Conservation (phyloP, 2,888 invertebrate genomes). For the Mycogona germanica region DNA sequence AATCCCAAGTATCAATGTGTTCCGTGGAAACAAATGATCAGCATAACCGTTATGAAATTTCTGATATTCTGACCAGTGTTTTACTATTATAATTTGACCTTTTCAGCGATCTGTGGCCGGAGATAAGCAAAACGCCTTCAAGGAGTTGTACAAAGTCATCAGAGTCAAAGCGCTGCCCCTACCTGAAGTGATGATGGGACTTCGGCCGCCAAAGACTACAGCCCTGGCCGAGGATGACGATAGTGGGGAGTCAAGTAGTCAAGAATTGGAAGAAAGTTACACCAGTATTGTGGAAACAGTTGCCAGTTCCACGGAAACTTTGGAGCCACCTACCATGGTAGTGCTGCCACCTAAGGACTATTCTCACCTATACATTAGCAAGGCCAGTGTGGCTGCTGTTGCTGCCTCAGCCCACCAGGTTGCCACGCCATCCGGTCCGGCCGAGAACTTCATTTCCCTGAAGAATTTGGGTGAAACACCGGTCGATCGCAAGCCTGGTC, state of each 20-base stretch:
- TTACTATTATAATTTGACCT: background rate
- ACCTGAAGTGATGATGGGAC: background rate
- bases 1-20: too few relatives aligned
- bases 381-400: background rate
- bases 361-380: slow-evolving; percentile 7
- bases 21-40: too few relatives aligned
- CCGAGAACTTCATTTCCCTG: background rate
- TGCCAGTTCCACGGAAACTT: background rate
- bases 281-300: background rate
- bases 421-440: too few relatives aligned
- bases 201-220: background rate
- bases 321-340: background rate
- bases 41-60: too few relatives aligned
- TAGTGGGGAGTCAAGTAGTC: too few relatives aligned
- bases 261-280: too few relatives aligned
- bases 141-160: slow-evolving; percentile 5
- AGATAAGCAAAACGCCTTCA: background rate
- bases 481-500: too few relatives aligned
- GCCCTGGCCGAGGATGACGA: background rate
- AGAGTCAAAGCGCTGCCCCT: background rate
- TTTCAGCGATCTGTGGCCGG: background rate
- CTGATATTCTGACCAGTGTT: too few relatives aligned
- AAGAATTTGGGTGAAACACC: background rate
- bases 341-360: background rate
- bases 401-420: too few relatives aligned